Evolutionary conservation across 2,888 invertebrate species (phyloP).

Genomic region (Mimas tiliae): DNA sequence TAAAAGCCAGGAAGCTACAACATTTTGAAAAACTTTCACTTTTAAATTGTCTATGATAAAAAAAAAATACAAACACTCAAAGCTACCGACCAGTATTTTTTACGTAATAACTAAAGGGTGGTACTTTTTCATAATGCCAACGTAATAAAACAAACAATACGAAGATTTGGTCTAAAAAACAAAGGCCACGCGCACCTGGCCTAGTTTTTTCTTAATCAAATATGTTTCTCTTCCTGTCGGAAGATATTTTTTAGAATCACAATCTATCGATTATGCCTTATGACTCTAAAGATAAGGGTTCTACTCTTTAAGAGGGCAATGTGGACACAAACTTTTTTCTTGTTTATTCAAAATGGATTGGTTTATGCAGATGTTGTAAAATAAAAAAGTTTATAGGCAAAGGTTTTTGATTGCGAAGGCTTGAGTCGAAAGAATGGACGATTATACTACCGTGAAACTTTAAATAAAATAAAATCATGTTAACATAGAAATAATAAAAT

Average conservation of each 20-base stretch:
- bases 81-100: conserved; percentile 53
- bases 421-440: not conserved
- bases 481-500: too few relatives aligned
- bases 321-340: conserved; percentile 63
- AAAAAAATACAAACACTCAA: conserved; percentile 47
- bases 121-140: conserved; percentile 45
- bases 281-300: conserved; percentile 39
- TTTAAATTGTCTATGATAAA: conserved; percentile 54
- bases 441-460: too few relatives aligned
- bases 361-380: conserved; percentile 70
- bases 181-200: conserved; percentile 75
- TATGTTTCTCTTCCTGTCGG: conserved; percentile 82
- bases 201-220: conserved; percentile 76
- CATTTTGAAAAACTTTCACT: conserved; percentile 63
- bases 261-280: conserved; percentile 22
- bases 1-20: conserved; percentile 34
- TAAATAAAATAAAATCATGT: too few relatives aligned
- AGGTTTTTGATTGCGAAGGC: conserved; percentile 9
- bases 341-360: conserved; percentile 67
- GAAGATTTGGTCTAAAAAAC: conserved; percentile 61
- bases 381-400: conserved; percentile 23
- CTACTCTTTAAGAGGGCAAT: conserved; percentile 54
- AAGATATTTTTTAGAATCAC: conserved; percentile 50
- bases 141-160: conserved; percentile 72
- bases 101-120: conserved; percentile 59